Percentiles rank a stretch among this genome's conserved stretches.
These are phyloP conservation scores for Brachionus koreanus DNA, from an alignment of 1,140 invertebrate genomes.

Conservation along the genomic window DNA sequence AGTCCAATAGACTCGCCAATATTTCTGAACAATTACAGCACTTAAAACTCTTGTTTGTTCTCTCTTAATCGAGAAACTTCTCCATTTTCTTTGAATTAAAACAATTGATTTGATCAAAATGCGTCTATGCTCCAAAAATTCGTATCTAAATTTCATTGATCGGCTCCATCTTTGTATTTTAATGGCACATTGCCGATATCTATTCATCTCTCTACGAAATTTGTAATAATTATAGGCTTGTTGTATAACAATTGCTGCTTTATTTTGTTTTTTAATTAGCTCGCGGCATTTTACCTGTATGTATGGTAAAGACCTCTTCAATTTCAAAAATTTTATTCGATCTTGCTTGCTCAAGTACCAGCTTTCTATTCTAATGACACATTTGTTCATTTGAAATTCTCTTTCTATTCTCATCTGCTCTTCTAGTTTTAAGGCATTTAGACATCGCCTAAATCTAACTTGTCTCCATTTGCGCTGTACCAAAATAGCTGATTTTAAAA, in stretches of 20 bases:
- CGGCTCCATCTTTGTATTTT: constrained; percentile 26
- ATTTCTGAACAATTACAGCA: not conserved
- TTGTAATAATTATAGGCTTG: not conserved
- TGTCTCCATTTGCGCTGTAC: constrained; percentile 10
- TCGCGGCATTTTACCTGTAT: not conserved
- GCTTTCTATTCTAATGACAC: not conserved
- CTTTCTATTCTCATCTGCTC: not conserved
- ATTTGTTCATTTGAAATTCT: not conserved
- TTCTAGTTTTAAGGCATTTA: not conserved
- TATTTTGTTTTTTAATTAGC: not conserved
- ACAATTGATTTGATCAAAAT: not conserved
- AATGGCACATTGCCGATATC: not conserved
- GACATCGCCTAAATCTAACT: not conserved
- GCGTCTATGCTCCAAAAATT: not conserved
- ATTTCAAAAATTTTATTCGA: not conserved
- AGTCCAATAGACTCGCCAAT: not conserved
- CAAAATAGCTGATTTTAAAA: not conserved
- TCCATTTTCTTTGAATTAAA: not conserved
- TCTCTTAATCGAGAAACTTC: not conserved
- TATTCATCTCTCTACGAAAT: not conserved
- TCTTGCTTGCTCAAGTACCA: not conserved
- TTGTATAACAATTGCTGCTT: not conserved
- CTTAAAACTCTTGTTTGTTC: not conserved
- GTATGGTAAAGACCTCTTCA: constrained; percentile 12
- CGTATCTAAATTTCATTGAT: constrained; percentile 17